Conservation (phyloP, 2,888 invertebrate genomes). For the Apodemia zela region DNA sequence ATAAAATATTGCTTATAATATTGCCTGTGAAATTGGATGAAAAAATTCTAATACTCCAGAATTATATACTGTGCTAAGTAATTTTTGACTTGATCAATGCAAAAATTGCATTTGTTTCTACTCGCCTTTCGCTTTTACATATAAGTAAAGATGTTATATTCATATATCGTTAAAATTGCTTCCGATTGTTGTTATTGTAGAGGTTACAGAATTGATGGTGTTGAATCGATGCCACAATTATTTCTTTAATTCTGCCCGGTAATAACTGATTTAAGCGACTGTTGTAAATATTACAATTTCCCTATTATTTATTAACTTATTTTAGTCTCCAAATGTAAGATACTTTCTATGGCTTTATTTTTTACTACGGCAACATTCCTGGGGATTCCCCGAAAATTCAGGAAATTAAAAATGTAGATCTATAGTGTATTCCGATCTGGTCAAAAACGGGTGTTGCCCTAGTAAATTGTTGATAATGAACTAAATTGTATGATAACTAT, state of each 20-base stretch:
- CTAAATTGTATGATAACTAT: conserved; percentile 41
- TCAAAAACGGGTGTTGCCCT: conserved; percentile 41
- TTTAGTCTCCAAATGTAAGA: conserved; percentile 15
- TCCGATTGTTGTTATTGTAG: neutral
- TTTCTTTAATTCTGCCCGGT: conserved; percentile 2
- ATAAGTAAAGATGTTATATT: neutral
- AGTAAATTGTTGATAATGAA: conserved; percentile 46
- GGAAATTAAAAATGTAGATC: conserved; percentile 5
- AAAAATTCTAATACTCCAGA: no score
- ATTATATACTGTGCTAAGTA: no score
- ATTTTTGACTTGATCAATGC: no score
- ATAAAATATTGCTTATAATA: no score
- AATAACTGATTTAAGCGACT: conserved; percentile 2
- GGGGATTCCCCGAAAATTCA: neutral
- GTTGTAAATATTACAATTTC: conserved; percentile 22
- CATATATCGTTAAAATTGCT: neutral
- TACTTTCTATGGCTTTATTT: conserved; percentile 17
- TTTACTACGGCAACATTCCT: conserved; percentile 11
- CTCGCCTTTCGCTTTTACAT: neutral
- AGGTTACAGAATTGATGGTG: conserved; percentile 1
- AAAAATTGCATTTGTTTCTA: conserved; percentile 8
- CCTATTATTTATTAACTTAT: conserved; percentile 20
- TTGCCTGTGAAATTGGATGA: no score
- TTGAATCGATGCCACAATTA: neutral
- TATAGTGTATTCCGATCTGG: conserved; percentile 6